These are phyloP conservation scores for Lasioglossum lativentre DNA, from an alignment of 2,888 invertebrate genomes.

Conservation along the genomic window DNA sequence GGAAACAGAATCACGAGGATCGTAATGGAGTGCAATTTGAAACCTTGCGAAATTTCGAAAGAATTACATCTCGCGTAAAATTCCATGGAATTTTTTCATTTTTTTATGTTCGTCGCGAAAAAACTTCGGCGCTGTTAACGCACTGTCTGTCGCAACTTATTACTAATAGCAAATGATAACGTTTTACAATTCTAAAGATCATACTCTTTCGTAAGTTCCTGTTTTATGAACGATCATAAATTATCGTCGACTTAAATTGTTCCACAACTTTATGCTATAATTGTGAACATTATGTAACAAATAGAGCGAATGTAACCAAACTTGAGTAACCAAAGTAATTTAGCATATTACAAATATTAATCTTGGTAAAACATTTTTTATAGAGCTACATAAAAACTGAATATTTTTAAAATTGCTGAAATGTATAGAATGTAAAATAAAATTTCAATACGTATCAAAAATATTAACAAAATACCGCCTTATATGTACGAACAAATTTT, in stretches of 20 bases:
- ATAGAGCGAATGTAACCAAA: background rate
- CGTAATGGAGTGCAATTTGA: slow-evolving; percentile 19
- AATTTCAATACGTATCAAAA: background rate
- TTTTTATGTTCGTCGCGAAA: background rate
- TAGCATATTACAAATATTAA: background rate
- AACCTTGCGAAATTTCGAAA: slow-evolving; percentile 9
- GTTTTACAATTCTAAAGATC: background rate
- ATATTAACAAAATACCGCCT: background rate
- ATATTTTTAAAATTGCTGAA: background rate
- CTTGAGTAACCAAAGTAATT: too few species aligned
- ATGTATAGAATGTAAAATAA: background rate
- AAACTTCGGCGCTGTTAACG: background rate
- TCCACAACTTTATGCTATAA: background rate
- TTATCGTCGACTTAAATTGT: background rate
- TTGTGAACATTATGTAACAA: slow-evolving; percentile 36
- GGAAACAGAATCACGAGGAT: background rate
- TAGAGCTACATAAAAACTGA: background rate
- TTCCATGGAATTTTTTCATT: background rate
- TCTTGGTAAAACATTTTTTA: background rate
- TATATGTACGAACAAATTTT: background rate
- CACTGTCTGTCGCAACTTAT: background rate
- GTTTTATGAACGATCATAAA: background rate
- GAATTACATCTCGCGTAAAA: background rate
- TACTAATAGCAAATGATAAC: background rate
- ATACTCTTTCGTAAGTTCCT: background rate